Conservation (phyloP, 2,113 vertebrate genomes). For the Phocoena phocoena region DNA sequence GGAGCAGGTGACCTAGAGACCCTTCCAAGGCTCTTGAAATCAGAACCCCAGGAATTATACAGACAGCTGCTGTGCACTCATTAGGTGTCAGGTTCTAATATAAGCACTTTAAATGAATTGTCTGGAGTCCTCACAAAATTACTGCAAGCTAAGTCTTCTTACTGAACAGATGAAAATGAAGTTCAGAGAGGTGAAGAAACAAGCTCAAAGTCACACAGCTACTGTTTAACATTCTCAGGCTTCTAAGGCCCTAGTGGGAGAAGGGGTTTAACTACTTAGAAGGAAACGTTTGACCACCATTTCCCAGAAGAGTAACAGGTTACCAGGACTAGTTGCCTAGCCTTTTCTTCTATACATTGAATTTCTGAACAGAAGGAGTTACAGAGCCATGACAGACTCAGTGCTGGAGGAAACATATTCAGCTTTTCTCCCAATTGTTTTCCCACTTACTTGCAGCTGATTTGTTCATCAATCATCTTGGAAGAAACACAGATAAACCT, state of each 20-base stretch:
- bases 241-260: background rate
- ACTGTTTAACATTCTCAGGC: background rate
- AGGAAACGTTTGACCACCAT: background rate
- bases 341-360: background rate
- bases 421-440: background rate
- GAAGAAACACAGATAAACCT: conserved; percentile 42
- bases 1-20: background rate
- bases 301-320: background rate
- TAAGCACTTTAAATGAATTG: background rate
- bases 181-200: background rate
- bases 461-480: conserved; percentile 39
- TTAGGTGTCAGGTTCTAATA: background rate
- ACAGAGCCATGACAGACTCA: background rate
- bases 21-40: background rate
- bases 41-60: background rate
- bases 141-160: background rate
- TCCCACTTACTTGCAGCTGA: background rate
- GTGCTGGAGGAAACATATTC: background rate
- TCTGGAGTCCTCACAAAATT: background rate
- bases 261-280: background rate
- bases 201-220: background rate
- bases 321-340: background rate
- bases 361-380: background rate
- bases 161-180: background rate
- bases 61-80: background rate